Percentiles rank a stretch among this genome's conserved stretches.
These are phyloP conservation scores for Dermatemys mawii DNA, from an alignment of 2,113 vertebrate genomes.

Conservation along the genomic window DNA sequence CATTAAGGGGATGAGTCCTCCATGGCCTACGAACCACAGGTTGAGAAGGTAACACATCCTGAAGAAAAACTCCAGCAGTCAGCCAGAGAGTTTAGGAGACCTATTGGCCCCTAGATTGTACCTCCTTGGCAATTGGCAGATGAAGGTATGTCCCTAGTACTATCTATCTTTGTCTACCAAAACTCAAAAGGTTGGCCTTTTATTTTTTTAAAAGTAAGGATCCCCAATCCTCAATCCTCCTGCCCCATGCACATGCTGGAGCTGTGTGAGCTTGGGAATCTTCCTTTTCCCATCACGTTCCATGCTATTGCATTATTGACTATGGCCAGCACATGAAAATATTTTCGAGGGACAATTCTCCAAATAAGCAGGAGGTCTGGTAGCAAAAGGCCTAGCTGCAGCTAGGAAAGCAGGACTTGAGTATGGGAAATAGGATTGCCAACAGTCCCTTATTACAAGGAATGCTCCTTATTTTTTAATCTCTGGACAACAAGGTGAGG, in stretches of 20 bases:
- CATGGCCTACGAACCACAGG: not conserved
- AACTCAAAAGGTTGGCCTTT: not conserved
- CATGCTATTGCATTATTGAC: not conserved
- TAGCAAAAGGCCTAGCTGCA: not conserved
- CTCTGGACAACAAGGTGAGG: no score
- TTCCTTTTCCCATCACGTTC: accelerated
- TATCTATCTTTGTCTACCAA: not conserved
- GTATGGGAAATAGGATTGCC: not conserved
- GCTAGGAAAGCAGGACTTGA: not conserved
- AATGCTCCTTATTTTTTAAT: no score
- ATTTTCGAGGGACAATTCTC: not conserved
- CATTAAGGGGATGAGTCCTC: not conserved
- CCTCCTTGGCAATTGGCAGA: not conserved
- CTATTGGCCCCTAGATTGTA: not conserved
- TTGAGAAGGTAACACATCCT: not conserved
- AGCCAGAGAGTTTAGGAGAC: not conserved
- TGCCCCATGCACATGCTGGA: not conserved
- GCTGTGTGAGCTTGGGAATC: not conserved
- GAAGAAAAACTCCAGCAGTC: not conserved
- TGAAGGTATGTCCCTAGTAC: not conserved
- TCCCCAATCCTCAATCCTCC: not conserved
- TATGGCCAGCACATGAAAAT: not conserved
- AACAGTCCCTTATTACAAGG: no score
- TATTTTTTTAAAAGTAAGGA: not conserved
- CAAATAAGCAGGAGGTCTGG: not conserved